A percentile compares a stretch with the other conserved stretches of the same genome.
These are phyloP conservation scores for Drosophila subpulchrella DNA, from an alignment of 1,140 invertebrate species.

Conservation along the genomic window DNA sequence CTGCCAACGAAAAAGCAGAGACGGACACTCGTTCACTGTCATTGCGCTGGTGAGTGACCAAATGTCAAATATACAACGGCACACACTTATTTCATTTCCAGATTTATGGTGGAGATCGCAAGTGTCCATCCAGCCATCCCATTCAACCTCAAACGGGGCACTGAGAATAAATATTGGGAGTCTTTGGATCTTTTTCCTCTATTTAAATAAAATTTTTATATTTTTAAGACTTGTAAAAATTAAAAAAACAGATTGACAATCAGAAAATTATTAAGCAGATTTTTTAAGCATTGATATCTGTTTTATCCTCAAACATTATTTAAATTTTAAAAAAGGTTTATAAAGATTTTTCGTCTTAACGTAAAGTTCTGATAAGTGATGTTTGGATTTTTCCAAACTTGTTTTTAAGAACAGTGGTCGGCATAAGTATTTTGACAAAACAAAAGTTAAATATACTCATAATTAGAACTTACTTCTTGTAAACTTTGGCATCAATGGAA, in stretches of 20 bases:
- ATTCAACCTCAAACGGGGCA: conserved; percentile 11
- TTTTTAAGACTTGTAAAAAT: no score
- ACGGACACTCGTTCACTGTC: conserved; percentile 52
- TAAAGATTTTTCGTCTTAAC: background rate
- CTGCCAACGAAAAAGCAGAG: conserved; percentile 8
- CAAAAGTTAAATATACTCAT: no score
- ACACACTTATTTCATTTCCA: conserved; percentile 79
- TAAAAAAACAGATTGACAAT: no score
- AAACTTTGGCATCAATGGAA: no score
- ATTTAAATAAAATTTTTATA: no score
- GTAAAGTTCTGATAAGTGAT: background rate
- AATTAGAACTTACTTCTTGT: no score
- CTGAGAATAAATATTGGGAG: conserved; percentile 2
- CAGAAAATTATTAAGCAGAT: no score
- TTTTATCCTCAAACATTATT: no score
- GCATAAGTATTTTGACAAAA: no score
- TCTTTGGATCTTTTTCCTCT: no score
- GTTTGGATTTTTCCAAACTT: no score
- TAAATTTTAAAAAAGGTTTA: no score
- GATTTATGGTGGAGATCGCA: conserved; percentile 67
- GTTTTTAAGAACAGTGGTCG: background rate
- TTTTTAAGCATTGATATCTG: background rate
- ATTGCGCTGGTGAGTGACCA: conserved; percentile 67
- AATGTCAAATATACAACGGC: conserved; percentile 76
- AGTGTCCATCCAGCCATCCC: conserved; percentile 25